Conservation (phyloP, 1,140 invertebrate species). For the Mactra quadrangularis region DNA sequence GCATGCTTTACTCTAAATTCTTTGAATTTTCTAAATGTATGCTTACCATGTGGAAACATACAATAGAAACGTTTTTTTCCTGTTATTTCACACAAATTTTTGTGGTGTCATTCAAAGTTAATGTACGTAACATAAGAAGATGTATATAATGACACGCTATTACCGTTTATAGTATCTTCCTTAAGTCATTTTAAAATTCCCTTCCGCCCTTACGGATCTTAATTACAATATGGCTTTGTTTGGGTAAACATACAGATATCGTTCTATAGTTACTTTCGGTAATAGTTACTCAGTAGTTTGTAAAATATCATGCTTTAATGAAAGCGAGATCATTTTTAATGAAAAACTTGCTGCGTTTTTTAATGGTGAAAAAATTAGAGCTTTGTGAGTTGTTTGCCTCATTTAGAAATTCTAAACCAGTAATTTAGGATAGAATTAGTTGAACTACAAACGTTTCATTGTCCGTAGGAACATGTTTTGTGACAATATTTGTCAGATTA, state of each 20-base stretch:
- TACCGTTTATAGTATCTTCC: background rate
- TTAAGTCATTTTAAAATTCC: constrained; percentile 22
- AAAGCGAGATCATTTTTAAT: constrained; percentile 53
- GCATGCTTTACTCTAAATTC: too few relatives aligned
- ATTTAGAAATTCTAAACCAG: constrained; percentile 49
- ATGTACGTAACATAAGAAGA: too few relatives aligned
- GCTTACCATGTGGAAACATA: too few relatives aligned
- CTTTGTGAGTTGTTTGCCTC: constrained; percentile 29
- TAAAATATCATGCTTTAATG: constrained; percentile 53
- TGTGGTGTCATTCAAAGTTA: too few relatives aligned
- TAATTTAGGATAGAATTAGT: constrained; percentile 52
- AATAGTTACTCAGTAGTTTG: constrained; percentile 27
- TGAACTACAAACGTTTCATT: constrained; percentile 40
- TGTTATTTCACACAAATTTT: too few relatives aligned
- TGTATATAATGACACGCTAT: too few relatives aligned
- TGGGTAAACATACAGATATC: too few relatives aligned
- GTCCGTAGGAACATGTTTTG: constrained; percentile 37
- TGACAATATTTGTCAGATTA: constrained; percentile 49
- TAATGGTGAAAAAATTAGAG: constrained; percentile 44
- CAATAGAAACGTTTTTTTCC: too few relatives aligned
- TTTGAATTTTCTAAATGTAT: too few relatives aligned
- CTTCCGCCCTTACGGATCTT: constrained; percentile 33
- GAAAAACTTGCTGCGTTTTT: constrained; percentile 40
- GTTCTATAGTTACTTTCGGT: too few relatives aligned
- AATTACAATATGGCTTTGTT: constrained; percentile 7